Conservation (phyloP, 2,888 invertebrate genomes). For the Micoletzkya japonica region DNA sequence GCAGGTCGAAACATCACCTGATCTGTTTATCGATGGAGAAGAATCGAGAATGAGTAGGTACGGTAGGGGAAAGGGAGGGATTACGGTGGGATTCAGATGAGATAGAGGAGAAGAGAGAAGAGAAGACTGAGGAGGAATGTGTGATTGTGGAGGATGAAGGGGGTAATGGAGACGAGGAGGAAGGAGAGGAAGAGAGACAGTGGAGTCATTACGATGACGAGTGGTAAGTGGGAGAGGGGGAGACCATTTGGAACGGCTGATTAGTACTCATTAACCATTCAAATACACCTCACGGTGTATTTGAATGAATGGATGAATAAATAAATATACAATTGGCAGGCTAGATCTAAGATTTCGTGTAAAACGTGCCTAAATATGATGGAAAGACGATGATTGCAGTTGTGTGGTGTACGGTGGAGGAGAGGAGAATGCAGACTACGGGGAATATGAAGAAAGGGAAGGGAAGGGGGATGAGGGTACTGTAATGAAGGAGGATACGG, state of each 20-base stretch:
- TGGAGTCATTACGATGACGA: not conserved
- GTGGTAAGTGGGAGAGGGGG: not conserved
- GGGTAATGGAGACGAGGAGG: conserved; percentile 1
- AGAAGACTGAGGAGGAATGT: conserved; percentile 2
- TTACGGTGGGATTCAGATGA: not conserved
- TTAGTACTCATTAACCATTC: not conserved
- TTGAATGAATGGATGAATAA: too few relatives aligned
- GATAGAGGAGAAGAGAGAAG: conserved; percentile 1
- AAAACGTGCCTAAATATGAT: not conserved
- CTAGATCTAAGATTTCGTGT: not conserved
- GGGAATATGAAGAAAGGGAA: conserved; percentile 1
- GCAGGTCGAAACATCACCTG: too few relatives aligned
- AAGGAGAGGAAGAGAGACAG: not conserved
- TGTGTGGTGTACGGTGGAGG: not conserved
- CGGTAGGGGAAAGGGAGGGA: not conserved
- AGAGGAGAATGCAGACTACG: not conserved
- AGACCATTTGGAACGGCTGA: not conserved
- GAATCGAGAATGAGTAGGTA: not conserved
- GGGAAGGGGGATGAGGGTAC: not conserved
- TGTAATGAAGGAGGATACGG: not conserved
- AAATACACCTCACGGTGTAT: too few relatives aligned
- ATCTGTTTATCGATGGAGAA: too few relatives aligned
- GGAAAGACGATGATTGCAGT: too few relatives aligned
- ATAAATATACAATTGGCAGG: not conserved
- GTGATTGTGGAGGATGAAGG: not conserved